A percentile compares a stretch with the other conserved stretches of the same genome.
These are phyloP conservation scores for Anastrepha ludens DNA, from an alignment of 1,140 invertebrate species.

Conservation along the genomic window DNA sequence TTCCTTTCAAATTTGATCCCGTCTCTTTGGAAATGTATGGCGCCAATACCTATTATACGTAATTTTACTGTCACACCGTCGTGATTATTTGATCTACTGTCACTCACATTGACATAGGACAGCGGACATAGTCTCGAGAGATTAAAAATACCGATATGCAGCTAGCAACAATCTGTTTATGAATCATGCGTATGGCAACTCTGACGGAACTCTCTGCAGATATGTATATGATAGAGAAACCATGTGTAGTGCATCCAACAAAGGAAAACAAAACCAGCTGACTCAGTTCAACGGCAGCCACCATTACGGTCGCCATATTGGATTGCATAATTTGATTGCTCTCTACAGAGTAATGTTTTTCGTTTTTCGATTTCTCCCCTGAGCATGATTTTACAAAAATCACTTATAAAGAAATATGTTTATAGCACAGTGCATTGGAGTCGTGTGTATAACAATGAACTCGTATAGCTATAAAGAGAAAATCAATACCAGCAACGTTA, in stretches of 20 bases:
- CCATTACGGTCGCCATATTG: constrained; percentile 64
- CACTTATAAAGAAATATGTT: neutral
- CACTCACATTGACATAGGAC: neutral
- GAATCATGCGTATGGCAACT: neutral
- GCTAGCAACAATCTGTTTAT: neutral
- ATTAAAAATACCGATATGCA: neutral
- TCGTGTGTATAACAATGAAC: constrained; percentile 5
- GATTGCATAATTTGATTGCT: constrained; percentile 43
- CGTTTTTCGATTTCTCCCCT: neutral
- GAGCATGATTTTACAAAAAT: constrained; percentile 3
- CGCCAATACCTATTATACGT: too few relatives aligned
- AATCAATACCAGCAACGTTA: neutral
- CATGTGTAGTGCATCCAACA: constrained; percentile 62
- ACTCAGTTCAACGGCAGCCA: constrained; percentile 58
- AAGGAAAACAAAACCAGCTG: constrained; percentile 71
- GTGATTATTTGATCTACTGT: neutral
- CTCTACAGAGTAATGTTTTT: neutral
- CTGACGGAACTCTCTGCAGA: neutral
- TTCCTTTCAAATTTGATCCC: too few relatives aligned
- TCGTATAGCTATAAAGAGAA: neutral
- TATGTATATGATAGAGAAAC: constrained; percentile 46
- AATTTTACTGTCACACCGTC: neutral
- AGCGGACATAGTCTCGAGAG: neutral
- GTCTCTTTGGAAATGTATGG: too few relatives aligned
- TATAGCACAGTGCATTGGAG: constrained; percentile 19